These are phyloP conservation scores for Aleiodes sp. DNA, from an alignment of 1,140 invertebrate species.

Conservation along the genomic window DNA sequence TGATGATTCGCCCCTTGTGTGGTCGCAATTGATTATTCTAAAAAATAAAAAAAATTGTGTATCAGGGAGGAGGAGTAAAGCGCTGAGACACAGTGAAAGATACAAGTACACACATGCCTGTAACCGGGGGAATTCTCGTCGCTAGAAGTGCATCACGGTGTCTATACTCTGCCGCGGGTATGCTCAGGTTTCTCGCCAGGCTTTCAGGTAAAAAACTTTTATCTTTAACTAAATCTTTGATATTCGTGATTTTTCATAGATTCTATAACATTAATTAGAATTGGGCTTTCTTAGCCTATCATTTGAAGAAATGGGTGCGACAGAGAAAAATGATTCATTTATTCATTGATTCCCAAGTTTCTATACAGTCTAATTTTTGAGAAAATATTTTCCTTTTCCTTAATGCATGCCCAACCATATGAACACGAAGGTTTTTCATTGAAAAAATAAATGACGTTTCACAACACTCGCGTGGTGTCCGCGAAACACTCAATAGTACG, in stretches of 20 bases:
- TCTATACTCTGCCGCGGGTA: constrained; percentile 49
- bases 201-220: constrained; percentile 55
- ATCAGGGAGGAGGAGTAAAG: constrained; percentile 32
- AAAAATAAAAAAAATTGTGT: constrained; percentile 26
- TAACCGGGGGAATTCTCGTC: constrained; percentile 47
- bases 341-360: too few species aligned
- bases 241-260: not conserved
- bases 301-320: too few species aligned
- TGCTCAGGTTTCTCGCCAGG: constrained; percentile 58
- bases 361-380: too few species aligned
- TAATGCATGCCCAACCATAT: too few species aligned
- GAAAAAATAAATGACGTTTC: constrained; percentile 26
- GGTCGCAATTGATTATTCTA: not conserved
- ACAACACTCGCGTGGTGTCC: constrained; percentile 27
- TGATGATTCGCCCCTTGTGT: not conserved
- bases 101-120: constrained; percentile 46
- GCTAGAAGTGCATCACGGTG: constrained; percentile 42
- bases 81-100: constrained; percentile 33
- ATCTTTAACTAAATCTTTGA: not conserved
- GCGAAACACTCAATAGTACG: not conserved
- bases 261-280: too few species aligned
- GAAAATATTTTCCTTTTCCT: too few species aligned
- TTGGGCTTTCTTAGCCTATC: too few species aligned
- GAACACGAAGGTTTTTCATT: not conserved
- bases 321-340: too few species aligned